Percentiles rank a stretch among this genome's conserved stretches.
Conservation (phyloP, 2,888 invertebrate genomes). For the Nycteola revayana region DNA sequence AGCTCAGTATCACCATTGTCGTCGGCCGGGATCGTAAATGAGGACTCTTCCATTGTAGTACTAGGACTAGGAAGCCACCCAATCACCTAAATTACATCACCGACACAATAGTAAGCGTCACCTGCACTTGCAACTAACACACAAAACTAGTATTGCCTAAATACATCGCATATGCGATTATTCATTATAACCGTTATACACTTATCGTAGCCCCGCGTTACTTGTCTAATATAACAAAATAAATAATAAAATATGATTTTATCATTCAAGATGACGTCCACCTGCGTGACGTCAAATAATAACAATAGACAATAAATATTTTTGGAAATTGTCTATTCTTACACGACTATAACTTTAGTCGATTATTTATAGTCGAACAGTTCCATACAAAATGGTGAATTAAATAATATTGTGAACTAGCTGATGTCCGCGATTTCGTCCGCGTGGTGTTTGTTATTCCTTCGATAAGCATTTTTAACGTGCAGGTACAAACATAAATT, state of each 20-base stretch:
- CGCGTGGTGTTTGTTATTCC: too few species aligned
- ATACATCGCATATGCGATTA: constrained; percentile 43
- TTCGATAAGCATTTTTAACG: too few species aligned
- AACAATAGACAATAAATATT: constrained; percentile 75
- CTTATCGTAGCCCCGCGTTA: constrained; percentile 39
- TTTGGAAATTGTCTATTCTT: too few species aligned
- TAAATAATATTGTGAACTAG: too few species aligned
- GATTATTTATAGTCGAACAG: too few species aligned
- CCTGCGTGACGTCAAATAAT: constrained; percentile 72
- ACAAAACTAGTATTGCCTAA: constrained; percentile 35
- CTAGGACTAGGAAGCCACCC: constrained; percentile 71
- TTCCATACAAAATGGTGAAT: too few species aligned
- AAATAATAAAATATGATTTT: constrained; percentile 66
- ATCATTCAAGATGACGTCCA: constrained; percentile 78
- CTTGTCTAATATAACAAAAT: constrained; percentile 58
- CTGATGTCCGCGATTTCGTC: too few species aligned
- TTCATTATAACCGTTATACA: constrained; percentile 42
- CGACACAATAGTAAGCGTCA: constrained; percentile 75
- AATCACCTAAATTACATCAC: constrained; percentile 81
- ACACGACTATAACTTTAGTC: too few species aligned
- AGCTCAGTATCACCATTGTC: constrained; percentile 81
- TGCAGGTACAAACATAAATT: too few species aligned
- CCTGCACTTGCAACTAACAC: constrained; percentile 55
- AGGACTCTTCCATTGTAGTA: constrained; percentile 79
- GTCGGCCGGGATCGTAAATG: constrained; percentile 79